Evolutionary conservation across 2,888 invertebrate species (phyloP), one percentile per base, ranked within the genome.

Genomic region (Oscheius sp.): DNA sequence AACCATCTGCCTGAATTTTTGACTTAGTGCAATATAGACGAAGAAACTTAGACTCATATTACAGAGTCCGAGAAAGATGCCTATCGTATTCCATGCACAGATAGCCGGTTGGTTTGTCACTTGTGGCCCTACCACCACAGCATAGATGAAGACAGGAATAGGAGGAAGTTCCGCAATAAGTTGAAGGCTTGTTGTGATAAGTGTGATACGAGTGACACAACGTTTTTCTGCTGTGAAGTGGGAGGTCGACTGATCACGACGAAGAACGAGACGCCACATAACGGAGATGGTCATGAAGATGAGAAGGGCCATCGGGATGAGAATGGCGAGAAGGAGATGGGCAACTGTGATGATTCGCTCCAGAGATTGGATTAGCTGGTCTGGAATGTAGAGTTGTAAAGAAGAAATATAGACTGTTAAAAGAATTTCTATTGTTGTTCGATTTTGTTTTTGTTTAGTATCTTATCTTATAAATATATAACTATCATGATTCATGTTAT

Each of bases 41-140:
- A 82, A 84, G 68, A 83, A 83, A 14, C 82, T 82, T n/a, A 83
- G 67, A 8, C 81, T 81, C 56, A 81, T 80, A 56, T 84, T 83
- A 71, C 82, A 84, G 12, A 83, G 67, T 12, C 81, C 83, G 56
- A 84, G 74, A 56, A 83, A 83, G 38, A 82, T 76, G 22, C 77
- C 73, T 24, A 74, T 71, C 1, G 76, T 74, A 22, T 76, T 72
- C 74, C 76, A 73, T 24, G 72, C 63, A 54, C 76, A 76, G 9
- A 74, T 65, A 20, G 67, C 68, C 12, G 69, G 67, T 28, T 70
- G 70, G 38, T 76, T 73, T 20, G 62, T 70, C 22, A 73, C 73
- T 8, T 68, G 54, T 1, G 81, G 79, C 26, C 80, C 79, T 32
- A 71, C 70, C 17, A 82, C 54, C 22, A 75, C 66, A 1, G 81